These are phyloP conservation scores for Willowsia nigromaculata DNA, from an alignment of 2,888 invertebrate species.

Conservation along the genomic window DNA sequence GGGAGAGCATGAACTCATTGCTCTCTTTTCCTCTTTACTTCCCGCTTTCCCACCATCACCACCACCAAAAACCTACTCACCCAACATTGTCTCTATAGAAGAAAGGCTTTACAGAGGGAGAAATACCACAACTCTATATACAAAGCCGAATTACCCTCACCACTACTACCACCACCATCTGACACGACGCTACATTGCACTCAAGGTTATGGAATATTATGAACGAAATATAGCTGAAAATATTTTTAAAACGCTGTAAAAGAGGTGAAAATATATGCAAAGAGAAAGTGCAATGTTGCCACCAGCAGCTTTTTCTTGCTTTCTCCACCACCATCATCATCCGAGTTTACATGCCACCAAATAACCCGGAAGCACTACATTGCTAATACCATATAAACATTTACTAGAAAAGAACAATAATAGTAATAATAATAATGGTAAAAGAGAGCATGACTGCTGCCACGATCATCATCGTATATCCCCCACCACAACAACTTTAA, in stretches of 20 bases:
- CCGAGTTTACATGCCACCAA: constrained; percentile 9
- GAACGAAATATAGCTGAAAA: background rate
- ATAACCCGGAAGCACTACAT: background rate
- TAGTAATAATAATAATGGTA: background rate
- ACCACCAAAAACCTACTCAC: background rate
- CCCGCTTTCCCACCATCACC: background rate
- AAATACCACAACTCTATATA: background rate
- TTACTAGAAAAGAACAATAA: constrained; percentile 5
- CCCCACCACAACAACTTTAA: background rate
- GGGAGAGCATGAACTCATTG: constrained; percentile 13
- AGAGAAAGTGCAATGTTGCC: background rate
- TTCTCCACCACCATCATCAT: background rate
- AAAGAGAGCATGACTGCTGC: background rate
- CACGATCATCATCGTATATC: background rate
- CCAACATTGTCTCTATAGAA: background rate
- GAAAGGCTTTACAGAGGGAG: background rate
- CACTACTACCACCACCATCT: background rate
- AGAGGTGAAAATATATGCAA: background rate
- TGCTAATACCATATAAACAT: background rate
- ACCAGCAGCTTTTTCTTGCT: background rate
- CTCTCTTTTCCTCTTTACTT: background rate
- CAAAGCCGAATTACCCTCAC: background rate
- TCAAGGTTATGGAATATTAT: background rate
- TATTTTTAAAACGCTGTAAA: background rate
- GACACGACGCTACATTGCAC: background rate